phyloP scores from a whole-genome alignment of 2,888 invertebrate species.

The Prenolepis imparis region DNA sequence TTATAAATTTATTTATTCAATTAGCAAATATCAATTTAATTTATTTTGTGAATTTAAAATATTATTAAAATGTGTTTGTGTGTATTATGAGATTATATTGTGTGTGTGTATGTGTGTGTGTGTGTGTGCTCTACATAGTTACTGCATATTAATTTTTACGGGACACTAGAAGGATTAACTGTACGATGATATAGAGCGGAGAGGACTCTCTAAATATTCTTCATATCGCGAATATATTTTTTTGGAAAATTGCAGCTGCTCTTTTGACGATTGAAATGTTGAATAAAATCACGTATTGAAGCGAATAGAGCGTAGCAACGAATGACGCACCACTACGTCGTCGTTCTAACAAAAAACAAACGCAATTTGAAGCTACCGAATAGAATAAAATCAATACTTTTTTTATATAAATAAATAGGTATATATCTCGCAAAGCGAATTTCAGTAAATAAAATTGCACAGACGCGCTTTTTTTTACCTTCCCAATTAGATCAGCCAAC shows the following conservation, averaged over 20 bases:
- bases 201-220: background rate
- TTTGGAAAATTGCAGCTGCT: background rate
- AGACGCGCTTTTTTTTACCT: background rate
- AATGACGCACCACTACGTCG: background rate
- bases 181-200: background rate
- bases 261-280: background rate
- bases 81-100: too few species aligned
- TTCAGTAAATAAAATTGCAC: background rate
- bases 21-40: too few species aligned
- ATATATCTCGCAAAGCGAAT: background rate
- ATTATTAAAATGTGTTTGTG: background rate
- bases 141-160: constrained; percentile 1
- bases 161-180: background rate
- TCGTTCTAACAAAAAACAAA: background rate
- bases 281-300: background rate
- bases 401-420: background rate
- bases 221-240: background rate
- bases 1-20: too few species aligned
- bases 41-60: background rate
- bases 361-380: background rate
- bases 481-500: background rate
- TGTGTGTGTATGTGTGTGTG: too few species aligned
- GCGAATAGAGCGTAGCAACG: background rate
- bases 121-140: background rate
- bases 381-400: constrained; percentile 7